A percentile compares a stretch with the other conserved stretches of the same genome.
These are phyloP conservation scores for Diadumene lineata DNA, from an alignment of 92 coral and sea anemone genomes.

Conservation along the genomic window DNA sequence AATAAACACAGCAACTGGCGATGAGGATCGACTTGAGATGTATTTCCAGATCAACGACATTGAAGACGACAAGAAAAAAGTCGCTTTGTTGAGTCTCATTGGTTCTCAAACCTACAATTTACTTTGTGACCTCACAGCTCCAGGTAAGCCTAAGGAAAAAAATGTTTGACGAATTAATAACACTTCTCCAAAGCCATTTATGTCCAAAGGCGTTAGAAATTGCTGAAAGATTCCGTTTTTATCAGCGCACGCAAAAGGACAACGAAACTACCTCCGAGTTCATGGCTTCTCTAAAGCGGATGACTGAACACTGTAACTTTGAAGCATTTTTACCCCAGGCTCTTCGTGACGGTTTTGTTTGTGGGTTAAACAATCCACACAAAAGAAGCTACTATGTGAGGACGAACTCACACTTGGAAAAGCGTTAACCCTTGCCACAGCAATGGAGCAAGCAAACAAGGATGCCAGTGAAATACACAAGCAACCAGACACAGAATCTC, in stretches of 20 bases:
- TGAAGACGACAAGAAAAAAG: neutral
- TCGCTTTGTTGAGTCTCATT: neutral
- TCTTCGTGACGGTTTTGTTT: conserved; percentile 47
- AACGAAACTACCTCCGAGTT: conserved; percentile 27
- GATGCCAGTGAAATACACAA: conserved; percentile 52
- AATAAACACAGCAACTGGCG: neutral
- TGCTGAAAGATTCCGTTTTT: conserved; percentile 44
- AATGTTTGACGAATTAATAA: conserved; percentile 33
- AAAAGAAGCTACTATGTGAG: conserved; percentile 54
- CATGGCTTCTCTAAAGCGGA: conserved; percentile 43
- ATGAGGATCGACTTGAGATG: neutral
- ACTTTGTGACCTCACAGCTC: conserved; percentile 24
- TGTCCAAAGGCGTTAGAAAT: conserved; percentile 45
- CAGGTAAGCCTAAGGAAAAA: conserved; percentile 34
- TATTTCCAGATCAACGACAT: neutral
- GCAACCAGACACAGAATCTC: neutral
- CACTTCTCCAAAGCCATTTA: conserved; percentile 18
- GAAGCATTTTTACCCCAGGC: conserved; percentile 34
- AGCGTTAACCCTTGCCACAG: conserved; percentile 42
- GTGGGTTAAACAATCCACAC: conserved; percentile 54
- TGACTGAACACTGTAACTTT: conserved; percentile 48
- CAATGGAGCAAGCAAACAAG: conserved; percentile 66
- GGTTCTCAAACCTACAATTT: neutral
- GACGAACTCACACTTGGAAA: conserved; percentile 46
- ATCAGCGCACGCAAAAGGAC: conserved; percentile 12